A percentile compares a stretch with the other conserved stretches of the same genome.
Conservation (phyloP, 2,888 invertebrate genomes). For the Polymixis flavicincta region DNA sequence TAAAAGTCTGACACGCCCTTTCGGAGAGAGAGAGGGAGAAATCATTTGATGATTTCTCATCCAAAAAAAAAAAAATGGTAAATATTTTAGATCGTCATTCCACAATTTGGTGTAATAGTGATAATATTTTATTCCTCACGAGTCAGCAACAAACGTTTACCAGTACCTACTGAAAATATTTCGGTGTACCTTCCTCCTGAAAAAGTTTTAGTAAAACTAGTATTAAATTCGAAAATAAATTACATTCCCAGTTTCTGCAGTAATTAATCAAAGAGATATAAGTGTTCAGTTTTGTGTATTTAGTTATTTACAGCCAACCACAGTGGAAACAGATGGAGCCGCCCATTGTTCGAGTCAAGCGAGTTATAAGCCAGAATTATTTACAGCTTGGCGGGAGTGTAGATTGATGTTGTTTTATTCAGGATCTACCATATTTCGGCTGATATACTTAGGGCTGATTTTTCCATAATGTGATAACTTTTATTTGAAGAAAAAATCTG, state of each 20-base stretch:
- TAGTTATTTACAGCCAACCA: constrained; percentile 37
- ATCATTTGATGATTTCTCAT: no score
- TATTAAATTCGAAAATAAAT: constrained; percentile 1
- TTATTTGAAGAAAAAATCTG: no score
- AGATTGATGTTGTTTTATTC: constrained; percentile 38
- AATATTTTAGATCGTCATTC: not conserved
- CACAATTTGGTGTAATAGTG: not conserved
- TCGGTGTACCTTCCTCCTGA: not conserved
- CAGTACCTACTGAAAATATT: not conserved
- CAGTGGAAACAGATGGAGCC: constrained; percentile 28
- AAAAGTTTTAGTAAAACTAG: not conserved
- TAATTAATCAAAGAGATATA: constrained; percentile 47
- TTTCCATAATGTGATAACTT: no score
- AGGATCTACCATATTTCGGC: not conserved
- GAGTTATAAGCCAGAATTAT: constrained; percentile 50
- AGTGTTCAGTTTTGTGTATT: constrained; percentile 28
- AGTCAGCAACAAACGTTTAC: not conserved
- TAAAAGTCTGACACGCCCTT: no score
- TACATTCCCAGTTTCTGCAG: constrained; percentile 25
- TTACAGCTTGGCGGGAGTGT: constrained; percentile 26
- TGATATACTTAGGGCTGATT: no score
- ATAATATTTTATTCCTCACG: not conserved
- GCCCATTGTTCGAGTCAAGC: constrained; percentile 33
- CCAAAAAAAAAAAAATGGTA: no score
- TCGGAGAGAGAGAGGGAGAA: no score